A percentile compares a stretch with the other conserved stretches of the same genome.
These are phyloP conservation scores for Malurus melanocephalus DNA, from an alignment of 2,113 vertebrate species.

Conservation along the genomic window DNA sequence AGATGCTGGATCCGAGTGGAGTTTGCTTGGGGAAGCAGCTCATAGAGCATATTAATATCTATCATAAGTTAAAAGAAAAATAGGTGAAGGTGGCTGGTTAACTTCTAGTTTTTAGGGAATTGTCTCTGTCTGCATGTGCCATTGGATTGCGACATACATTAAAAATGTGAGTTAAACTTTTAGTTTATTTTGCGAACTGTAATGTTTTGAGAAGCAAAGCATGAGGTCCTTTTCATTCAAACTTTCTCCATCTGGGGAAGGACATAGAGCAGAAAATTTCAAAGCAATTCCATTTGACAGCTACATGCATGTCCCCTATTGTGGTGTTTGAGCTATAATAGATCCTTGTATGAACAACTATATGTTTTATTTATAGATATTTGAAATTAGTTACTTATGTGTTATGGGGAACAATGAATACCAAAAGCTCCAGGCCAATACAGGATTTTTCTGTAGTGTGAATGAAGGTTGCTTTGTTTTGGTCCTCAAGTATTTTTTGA, in stretches of 20 bases:
- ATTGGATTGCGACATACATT: neutral
- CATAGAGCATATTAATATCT: neutral
- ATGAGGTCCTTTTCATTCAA: neutral
- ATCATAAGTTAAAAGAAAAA: neutral
- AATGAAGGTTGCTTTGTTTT: neutral
- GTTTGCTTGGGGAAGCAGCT: neutral
- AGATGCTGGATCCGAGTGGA: neutral
- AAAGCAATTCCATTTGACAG: neutral
- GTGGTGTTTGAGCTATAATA: neutral
- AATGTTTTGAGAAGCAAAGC: neutral
- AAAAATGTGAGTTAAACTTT: neutral
- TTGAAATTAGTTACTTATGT: conserved; percentile 11
- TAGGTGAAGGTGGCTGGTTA: neutral
- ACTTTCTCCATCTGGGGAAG: neutral
- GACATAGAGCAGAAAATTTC: neutral
- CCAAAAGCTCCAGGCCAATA: neutral
- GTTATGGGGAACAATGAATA: neutral
- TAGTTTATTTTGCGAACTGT: neutral
- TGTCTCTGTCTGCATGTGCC: neutral
- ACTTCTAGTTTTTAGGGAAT: neutral
- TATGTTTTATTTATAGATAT: neutral
- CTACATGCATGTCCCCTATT: neutral
- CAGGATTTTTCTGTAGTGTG: neutral
- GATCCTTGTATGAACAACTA: neutral
- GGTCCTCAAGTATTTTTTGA: neutral